Base-by-base conservation (phyloP, 2,888 invertebrate genomes). In the Drosophila dives region DNA sequence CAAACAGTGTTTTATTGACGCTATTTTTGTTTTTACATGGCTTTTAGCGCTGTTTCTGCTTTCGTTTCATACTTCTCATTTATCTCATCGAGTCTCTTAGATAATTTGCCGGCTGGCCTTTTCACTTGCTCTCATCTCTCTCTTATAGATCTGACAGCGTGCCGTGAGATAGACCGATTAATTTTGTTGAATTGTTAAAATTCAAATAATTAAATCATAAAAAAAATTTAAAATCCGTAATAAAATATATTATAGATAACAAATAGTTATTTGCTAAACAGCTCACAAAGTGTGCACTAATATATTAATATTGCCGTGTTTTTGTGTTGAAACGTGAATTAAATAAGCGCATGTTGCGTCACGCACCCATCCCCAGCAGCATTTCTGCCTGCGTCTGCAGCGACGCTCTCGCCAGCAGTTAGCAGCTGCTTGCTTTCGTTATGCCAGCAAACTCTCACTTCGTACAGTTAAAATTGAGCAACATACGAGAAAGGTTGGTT, bases 381-480 rank as follows among this genome's bases (percentile, higher is more conserved):
- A 50, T 12, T 53, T 33, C 50, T 56, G 65, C 48, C 53, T 29
- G 45, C 66, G 72, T 51, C 49, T 64, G 51, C 56, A 49, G 64
- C 50, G 32, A 12, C 29, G 48, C 60, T 34, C 70, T 55, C 58
- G 32, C 8, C 65, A 67, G 64, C 73, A 64, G 73, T 66, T 49
- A 55, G 42, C 75, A 54, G 80, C 60, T 66, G 56, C 63, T 32
- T 61, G 75, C 64, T 75, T 88, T 81, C 86, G 72, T 83, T 76
- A 59, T 72, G 42, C 45, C 60, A 64, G 58, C 26, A 48, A 72
- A 70, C 69, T 62, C 69, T 8, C 8, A 60, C 69, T 78, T 75
- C 77, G 86, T 91, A 92, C 92, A 91, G 91, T 91, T 90, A 73
- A 86, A 86, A 76, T 86, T 80, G 73, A 86, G 82, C 82, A 82